Base-by-base conservation (phyloP, 1,140 invertebrate species). In the Calosoma granatense region DNA sequence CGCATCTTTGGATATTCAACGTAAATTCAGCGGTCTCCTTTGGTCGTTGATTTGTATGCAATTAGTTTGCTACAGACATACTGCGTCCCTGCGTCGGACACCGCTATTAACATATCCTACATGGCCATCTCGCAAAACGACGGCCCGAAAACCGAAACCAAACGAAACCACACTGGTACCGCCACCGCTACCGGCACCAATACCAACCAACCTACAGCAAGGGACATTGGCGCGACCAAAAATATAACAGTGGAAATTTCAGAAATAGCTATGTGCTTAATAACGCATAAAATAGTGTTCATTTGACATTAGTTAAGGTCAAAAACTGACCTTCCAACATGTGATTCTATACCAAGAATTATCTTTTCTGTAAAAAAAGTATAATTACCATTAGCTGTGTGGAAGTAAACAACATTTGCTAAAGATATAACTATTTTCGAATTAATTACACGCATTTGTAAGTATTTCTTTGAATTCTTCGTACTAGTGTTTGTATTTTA, bases 21-120 rank as follows among this genome's bases (percentile, higher is more conserved):
- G 63, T 68, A 66, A 68, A 67, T 68, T 67, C 62, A 22, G 67
- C 67, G 67, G 67, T 51, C 59, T 63, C 65, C 65, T 67, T 64
- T 57, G 57, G 58, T 55, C 63, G 63, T 68, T 68, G 67, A 67
- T 68, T 68, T 68, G 64, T 66, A 66, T 67, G 64, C 65, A 68
- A 68, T 68, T 68, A 68, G 65, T 57, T 17, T 61, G 63, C 54
- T 41, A 54, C 39, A 64, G 62, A 65, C 63, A 61, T 63, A 64
- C 26, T 36, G 51, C 22, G 26, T 36, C 53, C 30, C 21, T 12
- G 20, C 30, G 21, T 12, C 53, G 55, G 55, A 59, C 57, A 43
- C 15, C 53, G 55, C 39, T 60, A 62, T 62, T 62, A 62, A 62
- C 61, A 62, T 62, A 62, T 62, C 56, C 61, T 41, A 20, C 20